These are phyloP conservation scores for Ivindomyrus marchei DNA, from an alignment of 2,113 vertebrate genomes.

Conservation along the genomic window DNA sequence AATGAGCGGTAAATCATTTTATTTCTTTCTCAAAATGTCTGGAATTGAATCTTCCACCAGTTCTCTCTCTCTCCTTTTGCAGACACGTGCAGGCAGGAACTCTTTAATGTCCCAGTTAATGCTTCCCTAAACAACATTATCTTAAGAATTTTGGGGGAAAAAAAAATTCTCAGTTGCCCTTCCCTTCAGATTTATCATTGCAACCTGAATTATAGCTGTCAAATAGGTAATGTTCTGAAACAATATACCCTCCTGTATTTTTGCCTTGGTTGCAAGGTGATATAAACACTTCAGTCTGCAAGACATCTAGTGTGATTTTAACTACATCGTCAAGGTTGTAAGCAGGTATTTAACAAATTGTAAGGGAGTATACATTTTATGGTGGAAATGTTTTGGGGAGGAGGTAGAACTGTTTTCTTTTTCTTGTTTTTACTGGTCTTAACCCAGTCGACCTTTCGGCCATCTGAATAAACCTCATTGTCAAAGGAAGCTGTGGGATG, in stretches of 20 bases:
- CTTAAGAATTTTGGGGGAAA: background rate
- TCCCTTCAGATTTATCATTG: background rate
- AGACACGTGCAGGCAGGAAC: background rate
- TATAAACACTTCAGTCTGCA: background rate
- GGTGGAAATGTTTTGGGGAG: background rate
- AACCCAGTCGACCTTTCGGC: conserved; percentile 32
- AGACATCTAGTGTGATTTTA: background rate
- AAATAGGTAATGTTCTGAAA: background rate
- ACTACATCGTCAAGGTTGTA: background rate
- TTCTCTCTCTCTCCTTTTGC: background rate
- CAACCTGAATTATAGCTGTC: background rate
- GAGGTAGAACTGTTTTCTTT: background rate
- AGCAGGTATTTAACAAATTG: background rate
- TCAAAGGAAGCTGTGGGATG: conserved; percentile 60
- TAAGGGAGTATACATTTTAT: background rate
- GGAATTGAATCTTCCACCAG: background rate
- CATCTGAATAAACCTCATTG: conserved; percentile 50
- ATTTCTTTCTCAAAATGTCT: background rate
- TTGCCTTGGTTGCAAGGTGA: background rate
- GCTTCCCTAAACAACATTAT: background rate
- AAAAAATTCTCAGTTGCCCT: background rate
- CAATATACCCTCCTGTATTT: background rate
- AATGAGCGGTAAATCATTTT: background rate
- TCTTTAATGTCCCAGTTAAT: background rate
- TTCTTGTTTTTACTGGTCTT: background rate